Evolutionary conservation across 1,140 invertebrate species (phyloP).

Genomic region (Panonychus citri): DNA sequence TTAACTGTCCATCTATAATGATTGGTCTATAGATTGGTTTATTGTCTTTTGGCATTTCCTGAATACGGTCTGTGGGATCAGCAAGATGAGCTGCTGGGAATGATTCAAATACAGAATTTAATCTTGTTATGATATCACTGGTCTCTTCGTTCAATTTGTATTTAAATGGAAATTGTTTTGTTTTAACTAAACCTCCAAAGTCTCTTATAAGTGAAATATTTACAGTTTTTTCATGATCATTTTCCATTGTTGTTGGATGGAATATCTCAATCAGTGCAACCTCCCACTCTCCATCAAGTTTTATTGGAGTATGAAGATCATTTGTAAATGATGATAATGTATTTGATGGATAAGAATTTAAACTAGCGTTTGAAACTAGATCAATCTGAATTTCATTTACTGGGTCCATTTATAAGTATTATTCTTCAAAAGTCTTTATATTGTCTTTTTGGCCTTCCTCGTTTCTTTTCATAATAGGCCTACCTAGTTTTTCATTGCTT

Average conservation of each 20-base stretch:
- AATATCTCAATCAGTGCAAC: not conserved
- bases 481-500: not conserved
- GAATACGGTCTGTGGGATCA: not conserved
- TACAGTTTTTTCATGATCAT: not conserved
- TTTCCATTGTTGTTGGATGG: not conserved
- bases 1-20: too few relatives aligned
- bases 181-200: not conserved
- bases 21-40: too few relatives aligned
- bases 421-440: too few relatives aligned
- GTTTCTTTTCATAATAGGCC: too few relatives aligned
- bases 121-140: not conserved
- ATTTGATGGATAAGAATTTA: not conserved
- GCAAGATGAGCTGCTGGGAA: not conserved
- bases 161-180: not conserved
- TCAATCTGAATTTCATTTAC: not conserved
- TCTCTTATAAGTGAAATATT: not conserved
- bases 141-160: not conserved
- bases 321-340: not conserved
- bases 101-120: not conserved
- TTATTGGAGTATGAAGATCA: not conserved
- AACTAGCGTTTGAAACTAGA: not conserved
- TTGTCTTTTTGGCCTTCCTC: too few relatives aligned
- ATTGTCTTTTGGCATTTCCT: too few relatives aligned
- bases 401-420: too few relatives aligned
- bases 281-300: not conserved